phyloP scores from a whole-genome alignment of 2,888 invertebrate species.

The Mellilla xanthometata region DNA sequence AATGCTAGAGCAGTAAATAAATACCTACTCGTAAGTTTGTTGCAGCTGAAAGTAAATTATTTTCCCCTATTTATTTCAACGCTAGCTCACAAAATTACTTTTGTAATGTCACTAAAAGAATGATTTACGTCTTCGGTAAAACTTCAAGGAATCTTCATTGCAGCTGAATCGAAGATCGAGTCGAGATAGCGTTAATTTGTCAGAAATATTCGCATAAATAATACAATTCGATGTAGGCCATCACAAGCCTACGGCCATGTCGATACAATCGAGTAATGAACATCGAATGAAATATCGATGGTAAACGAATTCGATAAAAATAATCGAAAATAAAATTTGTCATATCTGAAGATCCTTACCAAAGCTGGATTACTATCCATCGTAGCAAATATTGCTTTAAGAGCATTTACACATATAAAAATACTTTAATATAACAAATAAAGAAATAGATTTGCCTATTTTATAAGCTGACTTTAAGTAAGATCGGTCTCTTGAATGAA shows the following conservation, averaged over 20 bases:
- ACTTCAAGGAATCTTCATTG: background rate
- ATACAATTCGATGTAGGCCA: slow-evolving; percentile 10
- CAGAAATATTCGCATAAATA: slow-evolving; percentile 11
- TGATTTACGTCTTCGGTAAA: background rate
- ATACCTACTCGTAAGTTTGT: too few relatives aligned
- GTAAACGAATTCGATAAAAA: background rate
- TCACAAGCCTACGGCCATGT: slow-evolving; percentile 7
- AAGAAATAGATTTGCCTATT: too few relatives aligned
- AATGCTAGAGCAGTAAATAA: too few relatives aligned
- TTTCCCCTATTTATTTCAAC: too few relatives aligned
- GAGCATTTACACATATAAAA: too few relatives aligned
- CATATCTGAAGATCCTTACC: too few relatives aligned
- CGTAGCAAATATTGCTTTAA: too few relatives aligned
- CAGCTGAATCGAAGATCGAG: background rate
- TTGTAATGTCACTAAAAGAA: background rate
- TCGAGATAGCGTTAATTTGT: slow-evolving; percentile 8
- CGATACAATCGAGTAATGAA: slow-evolving; percentile 2
- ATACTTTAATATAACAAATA: too few relatives aligned
- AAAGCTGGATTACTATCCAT: too few relatives aligned
- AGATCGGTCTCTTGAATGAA: too few relatives aligned
- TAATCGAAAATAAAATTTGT: background rate
- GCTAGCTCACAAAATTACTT: background rate
- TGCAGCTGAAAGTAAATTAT: too few relatives aligned
- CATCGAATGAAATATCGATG: background rate
- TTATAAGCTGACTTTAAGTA: too few relatives aligned